Percentiles rank a stretch among this genome's conserved stretches.
Conservation (phyloP, 2,113 vertebrate species). For the Mandrillus leucophaeus region DNA sequence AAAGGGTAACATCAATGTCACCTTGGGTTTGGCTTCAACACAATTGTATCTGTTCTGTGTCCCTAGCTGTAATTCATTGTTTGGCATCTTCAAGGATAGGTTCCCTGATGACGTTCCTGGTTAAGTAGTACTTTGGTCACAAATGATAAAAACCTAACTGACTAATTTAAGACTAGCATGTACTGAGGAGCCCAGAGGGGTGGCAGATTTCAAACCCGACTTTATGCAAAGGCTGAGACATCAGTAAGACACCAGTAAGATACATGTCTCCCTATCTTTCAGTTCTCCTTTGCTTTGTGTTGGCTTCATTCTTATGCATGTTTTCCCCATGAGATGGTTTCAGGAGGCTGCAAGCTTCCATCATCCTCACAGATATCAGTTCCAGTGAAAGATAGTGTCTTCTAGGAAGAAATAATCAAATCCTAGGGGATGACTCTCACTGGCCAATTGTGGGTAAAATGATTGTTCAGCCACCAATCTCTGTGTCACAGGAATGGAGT, state of each 20-base stretch:
- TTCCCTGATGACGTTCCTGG: background rate
- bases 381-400: background rate
- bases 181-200: constrained; percentile 11
- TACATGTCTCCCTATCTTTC: background rate
- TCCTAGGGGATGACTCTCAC: background rate
- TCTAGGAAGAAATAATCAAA: background rate
- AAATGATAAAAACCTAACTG: constrained; percentile 58
- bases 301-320: background rate
- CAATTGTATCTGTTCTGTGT: constrained; percentile 54
- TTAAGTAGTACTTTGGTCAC: constrained; percentile 28
- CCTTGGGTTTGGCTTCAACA: constrained; percentile 52
- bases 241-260: background rate
- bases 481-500: background rate
- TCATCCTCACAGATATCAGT: background rate
- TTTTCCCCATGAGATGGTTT: background rate
- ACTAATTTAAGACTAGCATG: constrained; percentile 47
- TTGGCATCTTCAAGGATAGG: constrained; percentile 43
- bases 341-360: background rate
- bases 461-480: background rate
- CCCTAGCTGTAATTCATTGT: background rate
- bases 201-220: background rate
- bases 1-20: constrained; percentile 69
- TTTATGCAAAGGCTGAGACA: background rate
- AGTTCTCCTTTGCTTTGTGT: background rate
- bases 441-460: background rate